A percentile compares a stretch with the other conserved stretches of the same genome.
These are phyloP conservation scores for Troilus luridus DNA, from an alignment of 2,888 invertebrate species.

Conservation along the genomic window DNA sequence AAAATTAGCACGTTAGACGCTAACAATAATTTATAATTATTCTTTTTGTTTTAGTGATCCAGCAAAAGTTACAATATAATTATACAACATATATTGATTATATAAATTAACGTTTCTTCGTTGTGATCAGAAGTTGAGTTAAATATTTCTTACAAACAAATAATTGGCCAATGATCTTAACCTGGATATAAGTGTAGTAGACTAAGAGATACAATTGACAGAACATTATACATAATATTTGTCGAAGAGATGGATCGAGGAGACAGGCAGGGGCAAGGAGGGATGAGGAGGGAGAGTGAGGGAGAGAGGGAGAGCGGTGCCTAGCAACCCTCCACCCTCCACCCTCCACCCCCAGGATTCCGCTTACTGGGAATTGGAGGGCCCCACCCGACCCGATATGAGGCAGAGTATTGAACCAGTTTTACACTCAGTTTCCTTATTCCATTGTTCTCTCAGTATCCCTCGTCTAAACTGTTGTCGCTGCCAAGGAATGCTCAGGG, in stretches of 20 bases:
- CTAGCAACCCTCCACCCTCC: constrained; percentile 55
- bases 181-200: not conserved
- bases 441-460: constrained; percentile 28
- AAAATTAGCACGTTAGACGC: no score
- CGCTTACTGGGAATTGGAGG: constrained; percentile 56
- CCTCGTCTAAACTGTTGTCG: not conserved
- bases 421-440: constrained; percentile 52
- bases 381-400: constrained; percentile 55
- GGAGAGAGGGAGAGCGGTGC: constrained; percentile 11
- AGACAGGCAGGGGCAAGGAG: not conserved
- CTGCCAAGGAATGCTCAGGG: not conserved
- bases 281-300: not conserved
- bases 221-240: not conserved
- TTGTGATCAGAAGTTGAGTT: no score
- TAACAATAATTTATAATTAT: no score
- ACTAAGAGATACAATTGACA: not conserved
- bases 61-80: no score
- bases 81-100: no score
- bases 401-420: constrained; percentile 59
- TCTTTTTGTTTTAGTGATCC: no score
- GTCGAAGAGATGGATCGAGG: not conserved
- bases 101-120: no score
- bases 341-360: constrained; percentile 45
- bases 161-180: no score
- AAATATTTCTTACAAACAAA: no score